Conservation (phyloP, 2,113 vertebrate genomes). For the Pogona vitticeps region DNA sequence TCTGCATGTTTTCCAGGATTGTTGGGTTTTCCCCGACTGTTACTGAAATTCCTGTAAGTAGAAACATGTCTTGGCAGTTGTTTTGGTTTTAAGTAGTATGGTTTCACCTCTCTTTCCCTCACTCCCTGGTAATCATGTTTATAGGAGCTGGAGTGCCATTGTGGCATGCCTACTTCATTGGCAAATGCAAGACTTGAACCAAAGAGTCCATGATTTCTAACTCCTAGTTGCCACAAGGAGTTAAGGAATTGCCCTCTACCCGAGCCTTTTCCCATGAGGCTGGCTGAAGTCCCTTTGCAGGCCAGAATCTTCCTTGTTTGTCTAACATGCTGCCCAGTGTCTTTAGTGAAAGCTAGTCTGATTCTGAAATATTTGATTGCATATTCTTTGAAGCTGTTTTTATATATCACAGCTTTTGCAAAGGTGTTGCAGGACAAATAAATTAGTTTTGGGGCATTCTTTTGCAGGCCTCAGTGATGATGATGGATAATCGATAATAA, state of each 20-base stretch:
- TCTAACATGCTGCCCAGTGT: background rate
- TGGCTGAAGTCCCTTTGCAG: background rate
- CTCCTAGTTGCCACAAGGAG: background rate
- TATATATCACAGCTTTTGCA: background rate
- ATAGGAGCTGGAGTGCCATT: no score
- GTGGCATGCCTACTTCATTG: background rate
- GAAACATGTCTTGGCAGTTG: background rate
- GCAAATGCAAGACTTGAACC: background rate
- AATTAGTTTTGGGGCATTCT: background rate
- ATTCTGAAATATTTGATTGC: background rate
- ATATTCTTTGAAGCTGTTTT: background rate
- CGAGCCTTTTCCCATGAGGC: background rate
- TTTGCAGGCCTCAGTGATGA: background rate
- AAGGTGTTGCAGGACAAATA: no score
- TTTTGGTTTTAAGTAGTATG: background rate
- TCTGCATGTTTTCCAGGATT: background rate
- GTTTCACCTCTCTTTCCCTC: no score
- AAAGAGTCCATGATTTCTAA: background rate
- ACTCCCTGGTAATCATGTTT: no score
- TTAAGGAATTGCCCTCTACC: background rate
- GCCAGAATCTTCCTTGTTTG: no score
- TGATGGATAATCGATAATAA: background rate
- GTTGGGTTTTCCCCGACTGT: no score
- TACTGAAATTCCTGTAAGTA: background rate
- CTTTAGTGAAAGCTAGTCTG: background rate